Percentiles rank a stretch among this genome's conserved stretches.
phyloP scores from a whole-genome alignment of 1,140 invertebrate species.

The Leguminivora glycinivorella region DNA sequence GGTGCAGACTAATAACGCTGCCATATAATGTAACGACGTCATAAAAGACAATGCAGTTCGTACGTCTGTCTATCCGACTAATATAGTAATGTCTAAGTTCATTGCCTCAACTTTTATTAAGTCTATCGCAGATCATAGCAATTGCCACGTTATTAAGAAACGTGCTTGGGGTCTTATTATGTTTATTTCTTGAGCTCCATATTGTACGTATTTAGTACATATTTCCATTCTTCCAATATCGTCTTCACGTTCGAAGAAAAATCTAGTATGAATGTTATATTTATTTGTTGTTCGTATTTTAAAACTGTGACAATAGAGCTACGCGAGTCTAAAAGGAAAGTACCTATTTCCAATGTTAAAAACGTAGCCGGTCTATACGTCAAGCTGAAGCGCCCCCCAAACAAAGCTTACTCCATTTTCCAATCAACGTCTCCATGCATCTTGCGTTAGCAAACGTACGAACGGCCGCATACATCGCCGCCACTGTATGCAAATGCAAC shows the following conservation, averaged over 20 bases:
- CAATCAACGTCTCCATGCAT: conserved; percentile 33
- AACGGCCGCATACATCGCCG: neutral
- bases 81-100: conserved; percentile 25
- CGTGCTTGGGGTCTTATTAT: conserved; percentile 18
- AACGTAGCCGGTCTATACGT: neutral
- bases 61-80: conserved; percentile 34
- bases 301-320: too few relatives aligned
- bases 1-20: conserved; percentile 33
- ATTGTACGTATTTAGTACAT: neutral
- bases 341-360: neutral
- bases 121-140: conserved; percentile 21
- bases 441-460: conserved; percentile 32
- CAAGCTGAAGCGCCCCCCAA: neutral
- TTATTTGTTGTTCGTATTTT: neutral
- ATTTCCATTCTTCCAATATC: neutral
- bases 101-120: conserved; percentile 25
- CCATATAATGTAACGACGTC: conserved; percentile 37
- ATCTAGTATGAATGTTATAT: neutral
- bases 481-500: conserved; percentile 48
- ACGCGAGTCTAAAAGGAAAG: too few relatives aligned
- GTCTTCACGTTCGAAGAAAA: neutral
- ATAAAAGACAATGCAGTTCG: conserved; percentile 37
- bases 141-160: conserved; percentile 23
- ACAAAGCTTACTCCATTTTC: conserved; percentile 18
- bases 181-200: conserved; percentile 10